phyloP scores from a whole-genome alignment of 1,140 invertebrate species.

The Saccostrea glomerata region DNA sequence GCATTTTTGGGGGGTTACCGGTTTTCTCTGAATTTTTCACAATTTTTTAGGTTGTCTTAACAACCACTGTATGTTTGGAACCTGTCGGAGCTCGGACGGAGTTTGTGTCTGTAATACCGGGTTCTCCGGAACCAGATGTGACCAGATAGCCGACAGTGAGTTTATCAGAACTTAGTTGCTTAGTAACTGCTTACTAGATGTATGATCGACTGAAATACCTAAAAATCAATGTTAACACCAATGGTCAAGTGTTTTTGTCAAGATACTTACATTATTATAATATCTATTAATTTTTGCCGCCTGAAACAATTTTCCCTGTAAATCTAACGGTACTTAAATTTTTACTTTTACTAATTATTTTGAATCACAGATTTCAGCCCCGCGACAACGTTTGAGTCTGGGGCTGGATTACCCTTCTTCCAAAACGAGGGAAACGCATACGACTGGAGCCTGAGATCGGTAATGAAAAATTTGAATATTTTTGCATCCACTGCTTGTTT shows the following conservation, averaged over 20 bases:
- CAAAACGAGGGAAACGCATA: slow-evolving; percentile 10
- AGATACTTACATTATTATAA: too few relatives aligned
- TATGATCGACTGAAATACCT: too few relatives aligned
- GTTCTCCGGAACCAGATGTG: slow-evolving; percentile 2
- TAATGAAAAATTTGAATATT: neutral
- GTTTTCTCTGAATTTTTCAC: too few relatives aligned
- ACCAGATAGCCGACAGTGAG: neutral
- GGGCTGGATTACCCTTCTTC: neutral
- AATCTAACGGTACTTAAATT: too few relatives aligned
- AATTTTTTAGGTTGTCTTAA: slow-evolving; percentile 18
- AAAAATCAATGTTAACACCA: too few relatives aligned
- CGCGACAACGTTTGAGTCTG: neutral
- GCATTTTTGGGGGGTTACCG: too few relatives aligned
- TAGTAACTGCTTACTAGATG: too few relatives aligned
- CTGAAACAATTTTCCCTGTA: too few relatives aligned
- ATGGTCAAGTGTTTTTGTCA: too few relatives aligned
- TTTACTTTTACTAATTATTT: too few relatives aligned
- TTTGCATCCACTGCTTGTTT: neutral
- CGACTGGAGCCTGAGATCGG: neutral
- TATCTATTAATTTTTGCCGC: too few relatives aligned
- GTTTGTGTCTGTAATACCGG: neutral
- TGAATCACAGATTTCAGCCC: neutral
- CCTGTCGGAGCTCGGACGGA: neutral
- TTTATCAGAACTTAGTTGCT: neutral
- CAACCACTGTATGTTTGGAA: neutral